Evolutionary conservation across 2,113 vertebrate genomes (phyloP).

Genomic region (Oryzias javanicus): DNA sequence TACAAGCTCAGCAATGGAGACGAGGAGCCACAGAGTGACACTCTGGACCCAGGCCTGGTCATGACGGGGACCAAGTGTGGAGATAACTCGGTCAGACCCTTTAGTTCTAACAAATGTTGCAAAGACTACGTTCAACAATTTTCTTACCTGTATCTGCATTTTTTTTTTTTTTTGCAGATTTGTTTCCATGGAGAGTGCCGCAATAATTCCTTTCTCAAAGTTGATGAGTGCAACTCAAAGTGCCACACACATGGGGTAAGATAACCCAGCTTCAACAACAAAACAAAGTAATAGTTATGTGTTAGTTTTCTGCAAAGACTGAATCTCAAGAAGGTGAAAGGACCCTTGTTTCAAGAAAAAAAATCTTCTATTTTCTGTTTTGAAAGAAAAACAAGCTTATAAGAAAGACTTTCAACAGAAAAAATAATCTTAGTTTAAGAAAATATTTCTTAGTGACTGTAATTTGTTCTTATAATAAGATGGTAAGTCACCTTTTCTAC

Average conservation of each 20-base stretch:
- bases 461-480: too few relatives aligned
- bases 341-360: too few relatives aligned
- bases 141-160: background rate
- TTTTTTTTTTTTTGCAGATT: conserved; percentile 75
- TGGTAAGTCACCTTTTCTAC: too few relatives aligned
- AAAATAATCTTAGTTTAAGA: too few relatives aligned
- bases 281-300: too few relatives aligned
- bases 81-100: conserved; percentile 80
- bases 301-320: too few relatives aligned
- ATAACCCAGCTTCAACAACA: background rate
- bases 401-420: too few relatives aligned
- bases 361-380: too few relatives aligned
- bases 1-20: conserved; percentile 74
- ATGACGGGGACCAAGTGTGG: conserved; percentile 94
- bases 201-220: conserved; percentile 87
- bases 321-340: too few relatives aligned
- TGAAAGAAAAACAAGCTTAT: too few relatives aligned
- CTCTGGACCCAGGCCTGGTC: conserved; percentile 93
- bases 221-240: conserved; percentile 84
- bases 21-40: conserved; percentile 83
- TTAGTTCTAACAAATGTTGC: background rate
- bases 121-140: background rate
- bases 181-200: conserved; percentile 94
- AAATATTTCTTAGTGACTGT: too few relatives aligned
- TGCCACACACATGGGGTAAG: conserved; percentile 89